Evolutionary conservation across 1,140 invertebrate genomes (phyloP).

Genomic region (Drosophila asahinai): DNA sequence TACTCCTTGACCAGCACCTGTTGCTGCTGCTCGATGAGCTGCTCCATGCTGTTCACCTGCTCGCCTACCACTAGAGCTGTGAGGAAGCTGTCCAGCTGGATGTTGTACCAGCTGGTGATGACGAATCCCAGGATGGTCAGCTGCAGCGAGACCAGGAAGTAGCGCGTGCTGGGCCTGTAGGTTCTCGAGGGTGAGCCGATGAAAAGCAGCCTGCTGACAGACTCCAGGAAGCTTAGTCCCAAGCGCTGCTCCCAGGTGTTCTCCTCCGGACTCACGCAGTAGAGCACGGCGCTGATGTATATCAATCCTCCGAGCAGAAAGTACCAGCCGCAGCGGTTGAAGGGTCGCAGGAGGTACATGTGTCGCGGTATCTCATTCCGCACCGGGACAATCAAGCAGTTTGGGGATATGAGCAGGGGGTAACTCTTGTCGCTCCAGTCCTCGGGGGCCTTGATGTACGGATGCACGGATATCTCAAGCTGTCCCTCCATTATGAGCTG

Average conservation of each 20-base stretch:
- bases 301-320: conserved; percentile 41
- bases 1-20: conserved; percentile 66
- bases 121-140: conserved; percentile 64
- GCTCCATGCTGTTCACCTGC: conserved; percentile 70
- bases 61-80: conserved; percentile 66
- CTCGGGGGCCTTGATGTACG: conserved; percentile 54
- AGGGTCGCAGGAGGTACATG: no score
- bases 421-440: conserved; percentile 67
- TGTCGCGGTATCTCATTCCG: conserved; percentile 73
- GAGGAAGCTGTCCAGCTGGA: conserved; percentile 69
- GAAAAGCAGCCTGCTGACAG: conserved; percentile 51
- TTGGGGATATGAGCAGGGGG: conserved; percentile 55
- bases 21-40: conserved; percentile 62
- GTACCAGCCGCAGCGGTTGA: conserved; percentile 48
- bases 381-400: conserved; percentile 71
- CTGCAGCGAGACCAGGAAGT: conserved; percentile 54
- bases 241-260: conserved; percentile 1
- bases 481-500: conserved; percentile 47
- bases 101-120: conserved; percentile 67
- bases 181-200: conserved; percentile 32
- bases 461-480: no score
- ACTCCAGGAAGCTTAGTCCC: conserved; percentile 44
- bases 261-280: conserved; percentile 26
- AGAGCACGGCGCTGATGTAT: conserved; percentile 45
- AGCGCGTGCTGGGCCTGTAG: conserved; percentile 41